phyloP scores from a whole-genome alignment of 2,888 invertebrate genomes.

The Linnaemya vulpina region DNA sequence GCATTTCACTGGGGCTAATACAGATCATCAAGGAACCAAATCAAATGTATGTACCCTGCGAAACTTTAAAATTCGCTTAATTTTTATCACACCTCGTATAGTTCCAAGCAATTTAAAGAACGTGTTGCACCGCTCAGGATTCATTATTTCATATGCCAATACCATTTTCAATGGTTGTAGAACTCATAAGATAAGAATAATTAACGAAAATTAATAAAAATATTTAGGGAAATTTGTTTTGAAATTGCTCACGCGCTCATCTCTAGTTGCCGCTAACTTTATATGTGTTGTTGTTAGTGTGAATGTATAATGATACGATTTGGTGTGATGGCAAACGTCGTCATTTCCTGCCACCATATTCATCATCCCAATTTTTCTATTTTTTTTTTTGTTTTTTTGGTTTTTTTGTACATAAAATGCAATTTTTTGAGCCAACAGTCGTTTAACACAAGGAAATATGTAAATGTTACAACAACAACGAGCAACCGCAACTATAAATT shows the following conservation, averaged over 20 bases:
- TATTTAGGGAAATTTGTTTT: no score
- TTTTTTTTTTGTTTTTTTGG: neutral
- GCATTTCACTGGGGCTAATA: no score
- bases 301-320: conserved; percentile 35
- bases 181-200: no score
- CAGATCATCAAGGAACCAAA: no score
- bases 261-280: conserved; percentile 45
- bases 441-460: conserved; percentile 53
- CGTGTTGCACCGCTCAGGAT: no score
- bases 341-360: conserved; percentile 67
- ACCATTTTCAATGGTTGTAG: no score
- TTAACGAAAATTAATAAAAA: no score
- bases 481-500: conserved; percentile 54
- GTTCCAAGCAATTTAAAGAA: no score
- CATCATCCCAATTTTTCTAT: conserved; percentile 41
- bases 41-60: no score
- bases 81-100: no score
- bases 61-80: no score
- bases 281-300: conserved; percentile 15
- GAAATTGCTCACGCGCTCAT: neutral
- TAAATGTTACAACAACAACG: conserved; percentile 34
- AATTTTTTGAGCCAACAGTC: conserved; percentile 17
- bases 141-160: no score
- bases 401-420: neutral
- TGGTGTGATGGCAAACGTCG: conserved; percentile 54